Base-by-base conservation (phyloP, 2,888 invertebrate species). In the Geophilus truncorum region DNA sequence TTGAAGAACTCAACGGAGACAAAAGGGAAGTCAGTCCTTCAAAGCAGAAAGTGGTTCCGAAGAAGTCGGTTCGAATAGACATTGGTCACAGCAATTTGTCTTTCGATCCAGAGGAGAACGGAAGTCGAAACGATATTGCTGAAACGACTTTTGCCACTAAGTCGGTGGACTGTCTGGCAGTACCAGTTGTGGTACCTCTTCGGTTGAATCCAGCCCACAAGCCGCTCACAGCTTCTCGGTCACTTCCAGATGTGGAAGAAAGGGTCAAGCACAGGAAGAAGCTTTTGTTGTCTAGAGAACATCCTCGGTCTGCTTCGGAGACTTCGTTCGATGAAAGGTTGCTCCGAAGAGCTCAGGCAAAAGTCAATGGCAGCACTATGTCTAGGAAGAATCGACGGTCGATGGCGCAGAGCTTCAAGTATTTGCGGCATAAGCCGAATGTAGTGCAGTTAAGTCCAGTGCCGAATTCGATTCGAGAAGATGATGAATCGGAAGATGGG, bases 371-470 rank as follows among this genome's bases (percentile, higher is more conserved):
- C 9, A 18, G 78, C 3, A 79, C 36, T 36, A 23, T 80, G 57
- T 75, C 77, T 77, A 77, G 82, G 1, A 57, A 79, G 18, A 25
- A 75, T 1, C 40, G 81, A 12, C 1, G 91, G 84, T 92, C 93
- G 0, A 87, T 94, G 82, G 94, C 94, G 0, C 93, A 94, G 85
- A 93, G 94, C 86, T 95, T 95, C 87, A 90, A 94, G 23, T 95
- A 95, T 86, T 94, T 95, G 94, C 88, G 95, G 75, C 92, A 92
- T 83, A 95, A 95, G 84, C 96, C 96, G 0, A 93, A 94, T 0
- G 77, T 77, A 12, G 30, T 82, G 23, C 81, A 62, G 9, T 28
- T 80, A n/a, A 80, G 80, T 40, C 77, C 77, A 12, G 32, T 40
- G 10, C 36, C 77, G 9, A 34, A 76, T 28, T 21, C 21, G 5